Evolutionary conservation across 2,113 vertebrate species (phyloP).

Genomic region (Alexandromys fortis): DNA sequence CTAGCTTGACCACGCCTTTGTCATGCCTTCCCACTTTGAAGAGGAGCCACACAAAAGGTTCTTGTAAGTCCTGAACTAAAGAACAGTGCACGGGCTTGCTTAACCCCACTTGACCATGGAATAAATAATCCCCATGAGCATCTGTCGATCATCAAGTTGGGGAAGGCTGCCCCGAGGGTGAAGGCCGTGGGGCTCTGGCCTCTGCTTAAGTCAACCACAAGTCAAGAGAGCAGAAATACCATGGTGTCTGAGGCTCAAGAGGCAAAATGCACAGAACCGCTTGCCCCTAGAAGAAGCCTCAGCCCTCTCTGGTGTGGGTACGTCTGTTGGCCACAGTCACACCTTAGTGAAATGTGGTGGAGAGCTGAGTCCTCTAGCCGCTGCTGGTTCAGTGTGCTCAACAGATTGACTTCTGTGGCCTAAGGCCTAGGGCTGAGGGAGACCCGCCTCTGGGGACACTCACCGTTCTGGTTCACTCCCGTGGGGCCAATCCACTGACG

Average conservation of each 20-base stretch:
- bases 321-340: not conserved
- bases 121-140: not conserved
- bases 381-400: not conserved
- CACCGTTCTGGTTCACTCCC: conserved; percentile 83
- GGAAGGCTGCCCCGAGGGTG: not conserved
- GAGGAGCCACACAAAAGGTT: not conserved
- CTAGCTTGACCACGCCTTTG: not conserved
- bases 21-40: not conserved
- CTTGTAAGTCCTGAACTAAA: not conserved
- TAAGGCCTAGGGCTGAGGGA: not conserved
- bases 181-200: not conserved
- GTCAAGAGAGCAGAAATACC: not conserved
- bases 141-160: not conserved
- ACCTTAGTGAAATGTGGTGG: not conserved
- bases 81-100: not conserved
- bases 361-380: not conserved
- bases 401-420: not conserved
- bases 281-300: not conserved
- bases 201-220: not conserved
- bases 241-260: not conserved
- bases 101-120: not conserved
- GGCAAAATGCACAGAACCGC: not conserved
- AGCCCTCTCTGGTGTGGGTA: not conserved
- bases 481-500: conserved; percentile 88
- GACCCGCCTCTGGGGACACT: conserved; percentile 34